Evolutionary conservation across 2,113 vertebrate species (phyloP).

Genomic region (Spheniscus mendiculus): DNA sequence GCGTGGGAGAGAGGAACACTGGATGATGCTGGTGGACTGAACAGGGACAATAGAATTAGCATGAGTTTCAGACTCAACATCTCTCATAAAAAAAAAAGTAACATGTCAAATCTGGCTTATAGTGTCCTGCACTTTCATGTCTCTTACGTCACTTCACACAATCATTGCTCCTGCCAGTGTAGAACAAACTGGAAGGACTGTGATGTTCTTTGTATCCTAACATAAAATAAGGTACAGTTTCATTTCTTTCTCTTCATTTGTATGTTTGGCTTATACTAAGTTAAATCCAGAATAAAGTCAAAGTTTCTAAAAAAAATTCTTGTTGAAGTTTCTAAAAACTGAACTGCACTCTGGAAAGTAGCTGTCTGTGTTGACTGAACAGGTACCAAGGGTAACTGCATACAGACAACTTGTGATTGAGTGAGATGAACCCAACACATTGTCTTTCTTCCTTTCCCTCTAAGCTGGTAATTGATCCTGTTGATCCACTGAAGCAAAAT

Average conservation of each 20-base stretch:
- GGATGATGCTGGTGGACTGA: neutral
- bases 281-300: neutral
- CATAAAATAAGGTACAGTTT: neutral
- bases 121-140: neutral
- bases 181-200: neutral
- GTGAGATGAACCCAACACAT: neutral
- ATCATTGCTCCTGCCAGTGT: rapidly evolving
- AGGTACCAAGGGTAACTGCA: neutral
- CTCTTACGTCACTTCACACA: neutral
- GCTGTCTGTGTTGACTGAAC: neutral
- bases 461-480: neutral
- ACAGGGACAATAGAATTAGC: neutral
- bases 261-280: neutral
- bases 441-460: neutral
- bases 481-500: neutral
- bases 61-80: neutral
- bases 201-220: neutral
- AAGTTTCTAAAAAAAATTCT: neutral
- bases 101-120: neutral
- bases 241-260: neutral
- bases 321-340: neutral
- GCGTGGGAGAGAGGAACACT: neutral
- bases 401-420: neutral
- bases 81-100: neutral
- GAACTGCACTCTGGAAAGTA: neutral